Evolutionary conservation across 2,888 invertebrate genomes (phyloP).

Genomic region (Acanthosepion esculentum): DNA sequence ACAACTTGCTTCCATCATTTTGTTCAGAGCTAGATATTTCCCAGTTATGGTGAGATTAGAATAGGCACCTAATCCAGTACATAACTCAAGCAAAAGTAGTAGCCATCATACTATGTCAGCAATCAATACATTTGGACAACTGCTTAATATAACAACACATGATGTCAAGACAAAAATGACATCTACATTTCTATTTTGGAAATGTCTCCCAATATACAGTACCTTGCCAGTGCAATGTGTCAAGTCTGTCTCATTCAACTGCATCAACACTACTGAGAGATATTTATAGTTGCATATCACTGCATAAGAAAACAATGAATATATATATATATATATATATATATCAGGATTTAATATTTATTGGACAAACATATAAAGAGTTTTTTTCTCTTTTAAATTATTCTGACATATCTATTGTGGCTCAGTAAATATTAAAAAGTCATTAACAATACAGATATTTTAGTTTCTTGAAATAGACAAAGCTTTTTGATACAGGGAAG

Average conservation of each 20-base stretch:
- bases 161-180: constrained; percentile 18
- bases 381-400: too few species aligned
- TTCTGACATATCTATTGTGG: too few species aligned
- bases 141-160: not conserved
- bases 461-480: not conserved
- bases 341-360: not conserved
- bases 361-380: too few species aligned
- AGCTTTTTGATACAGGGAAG: not conserved
- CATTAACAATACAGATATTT: not conserved
- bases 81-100: constrained; percentile 3
- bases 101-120: not conserved
- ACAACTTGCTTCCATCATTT: too few species aligned
- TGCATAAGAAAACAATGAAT: constrained; percentile 33
- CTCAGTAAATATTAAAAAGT: too few species aligned
- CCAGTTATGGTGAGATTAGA: not conserved
- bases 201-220: not conserved
- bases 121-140: constrained; percentile 21
- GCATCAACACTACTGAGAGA: not conserved
- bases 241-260: not conserved
- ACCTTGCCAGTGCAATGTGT: constrained; percentile 7
- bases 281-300: not conserved
- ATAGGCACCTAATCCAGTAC: not conserved
- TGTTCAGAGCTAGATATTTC: not conserved
- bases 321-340: not conserved
- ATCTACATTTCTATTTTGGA: constrained; percentile 33